Evolutionary conservation across 2,888 invertebrate species (phyloP).

Genomic region (Cotesia congregata): DNA sequence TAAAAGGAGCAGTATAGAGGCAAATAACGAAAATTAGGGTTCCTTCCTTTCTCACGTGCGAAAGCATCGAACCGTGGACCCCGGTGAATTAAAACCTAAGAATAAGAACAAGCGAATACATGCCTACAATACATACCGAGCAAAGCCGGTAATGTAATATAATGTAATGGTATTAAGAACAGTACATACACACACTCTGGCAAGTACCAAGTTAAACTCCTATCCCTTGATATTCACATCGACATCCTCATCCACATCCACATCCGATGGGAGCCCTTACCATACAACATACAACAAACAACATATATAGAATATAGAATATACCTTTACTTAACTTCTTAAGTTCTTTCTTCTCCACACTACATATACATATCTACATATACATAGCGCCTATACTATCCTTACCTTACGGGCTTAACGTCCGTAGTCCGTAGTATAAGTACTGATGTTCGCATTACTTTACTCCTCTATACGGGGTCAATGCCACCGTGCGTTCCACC

Average conservation of each 20-base stretch:
- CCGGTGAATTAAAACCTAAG: slow-evolving; percentile 23
- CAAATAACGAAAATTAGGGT: slow-evolving; percentile 33
- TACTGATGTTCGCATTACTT: slow-evolving; percentile 67
- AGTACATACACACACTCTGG: background rate
- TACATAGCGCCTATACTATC: too few relatives aligned
- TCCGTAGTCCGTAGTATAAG: slow-evolving; percentile 18
- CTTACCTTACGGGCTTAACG: background rate
- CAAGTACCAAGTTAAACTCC: too few relatives aligned
- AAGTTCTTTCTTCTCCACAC: background rate
- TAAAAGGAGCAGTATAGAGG: background rate
- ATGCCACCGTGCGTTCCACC: slow-evolving; percentile 64
- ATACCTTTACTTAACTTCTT: background rate
- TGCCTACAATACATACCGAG: too few relatives aligned
- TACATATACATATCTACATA: background rate
- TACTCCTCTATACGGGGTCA: slow-evolving; percentile 64
- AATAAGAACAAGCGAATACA: slow-evolving; percentile 36
- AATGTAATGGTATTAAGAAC: slow-evolving; percentile 22
- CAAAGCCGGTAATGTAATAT: background rate
- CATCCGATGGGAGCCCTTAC: slow-evolving; percentile 48
- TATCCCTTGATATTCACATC: slow-evolving; percentile 10
- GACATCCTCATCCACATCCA: slow-evolving; percentile 43
- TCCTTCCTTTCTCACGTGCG: slow-evolving; percentile 38
- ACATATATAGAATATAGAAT: too few relatives aligned
- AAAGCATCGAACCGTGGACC: slow-evolving; percentile 32
- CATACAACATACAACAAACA: background rate